A percentile compares a stretch with the other conserved stretches of the same genome.
phyloP scores from a whole-genome alignment of 1,140 invertebrate species.

The Drosophila bocki region DNA sequence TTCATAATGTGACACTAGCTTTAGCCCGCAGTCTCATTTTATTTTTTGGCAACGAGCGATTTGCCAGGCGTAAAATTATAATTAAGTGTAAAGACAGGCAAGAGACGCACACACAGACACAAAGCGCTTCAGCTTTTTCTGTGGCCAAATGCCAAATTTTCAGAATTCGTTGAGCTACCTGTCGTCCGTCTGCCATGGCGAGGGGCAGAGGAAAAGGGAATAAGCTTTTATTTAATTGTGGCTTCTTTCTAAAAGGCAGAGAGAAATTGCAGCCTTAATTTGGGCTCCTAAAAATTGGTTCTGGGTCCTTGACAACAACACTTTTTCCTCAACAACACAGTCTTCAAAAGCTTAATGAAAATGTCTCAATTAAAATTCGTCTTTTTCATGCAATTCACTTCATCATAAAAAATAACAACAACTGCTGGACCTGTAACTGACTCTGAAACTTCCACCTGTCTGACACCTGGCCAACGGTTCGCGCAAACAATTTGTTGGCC shows the following conservation, averaged over 20 bases:
- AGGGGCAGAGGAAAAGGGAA: background rate
- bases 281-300: background rate
- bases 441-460: conserved; percentile 24
- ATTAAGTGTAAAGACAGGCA: conserved; percentile 66
- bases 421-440: conserved; percentile 15
- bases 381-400: conserved; percentile 39
- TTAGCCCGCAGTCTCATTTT: background rate
- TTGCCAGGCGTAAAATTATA: conserved; percentile 79
- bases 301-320: background rate
- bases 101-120: conserved; percentile 45
- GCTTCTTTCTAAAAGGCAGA: background rate
- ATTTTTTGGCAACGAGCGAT: conserved; percentile 59
- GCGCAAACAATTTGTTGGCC: conserved; percentile 42
- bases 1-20: conserved; percentile 13
- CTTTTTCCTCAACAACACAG: background rate
- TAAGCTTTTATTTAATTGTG: conserved; percentile 6
- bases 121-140: conserved; percentile 13
- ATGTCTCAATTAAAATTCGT: conserved; percentile 8
- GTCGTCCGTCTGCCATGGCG: background rate
- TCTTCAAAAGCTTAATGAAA: conserved; percentile 11
- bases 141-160: conserved; percentile 26
- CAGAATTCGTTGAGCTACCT: conserved; percentile 9
- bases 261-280: conserved; percentile 3
- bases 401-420: conserved; percentile 33
- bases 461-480: conserved; percentile 69